Conservation (phyloP, 2,888 invertebrate species). For the Pandemis corylana region DNA sequence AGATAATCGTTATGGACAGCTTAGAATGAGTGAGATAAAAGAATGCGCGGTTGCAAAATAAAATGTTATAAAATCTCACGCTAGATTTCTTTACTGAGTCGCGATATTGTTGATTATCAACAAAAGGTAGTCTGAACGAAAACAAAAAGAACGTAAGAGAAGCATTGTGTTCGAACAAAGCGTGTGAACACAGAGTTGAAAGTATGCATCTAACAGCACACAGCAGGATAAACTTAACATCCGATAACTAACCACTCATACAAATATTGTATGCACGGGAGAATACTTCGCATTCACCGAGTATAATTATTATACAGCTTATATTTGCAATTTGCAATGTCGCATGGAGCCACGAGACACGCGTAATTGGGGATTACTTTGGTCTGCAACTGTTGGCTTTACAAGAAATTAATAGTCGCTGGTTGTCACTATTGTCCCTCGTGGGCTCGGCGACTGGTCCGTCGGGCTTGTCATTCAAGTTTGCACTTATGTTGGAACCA, state of each 20-base stretch:
- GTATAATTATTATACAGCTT: not conserved
- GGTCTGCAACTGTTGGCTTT: conserved; percentile 46
- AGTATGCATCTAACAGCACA: conserved; percentile 75
- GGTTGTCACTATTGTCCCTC: conserved; percentile 55
- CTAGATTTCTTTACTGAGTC: conserved; percentile 79
- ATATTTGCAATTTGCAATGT: conserved; percentile 24
- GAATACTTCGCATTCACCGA: conserved; percentile 18
- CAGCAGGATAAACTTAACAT: conserved; percentile 52
- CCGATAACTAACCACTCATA: conserved; percentile 43
- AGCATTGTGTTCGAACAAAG: conserved; percentile 80
- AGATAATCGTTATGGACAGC: conserved; percentile 22
- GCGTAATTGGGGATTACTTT: conserved; percentile 46
- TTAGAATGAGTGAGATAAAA: conserved; percentile 51
- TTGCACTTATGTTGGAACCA: conserved; percentile 41
- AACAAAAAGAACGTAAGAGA: conserved; percentile 82
- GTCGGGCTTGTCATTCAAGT: conserved; percentile 46
- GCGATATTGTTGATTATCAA: conserved; percentile 82
- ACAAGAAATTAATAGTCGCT: conserved; percentile 55
- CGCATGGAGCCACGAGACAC: conserved; percentile 46
- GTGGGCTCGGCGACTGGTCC: conserved; percentile 34
- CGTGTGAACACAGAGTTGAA: conserved; percentile 80
- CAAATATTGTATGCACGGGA: conserved; percentile 20
- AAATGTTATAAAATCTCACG: conserved; percentile 78
- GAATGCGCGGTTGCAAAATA: conserved; percentile 74
- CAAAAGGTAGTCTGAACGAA: conserved; percentile 82